phyloP scores from a whole-genome alignment of 1,140 invertebrate species.

The Cydia splendana region DNA sequence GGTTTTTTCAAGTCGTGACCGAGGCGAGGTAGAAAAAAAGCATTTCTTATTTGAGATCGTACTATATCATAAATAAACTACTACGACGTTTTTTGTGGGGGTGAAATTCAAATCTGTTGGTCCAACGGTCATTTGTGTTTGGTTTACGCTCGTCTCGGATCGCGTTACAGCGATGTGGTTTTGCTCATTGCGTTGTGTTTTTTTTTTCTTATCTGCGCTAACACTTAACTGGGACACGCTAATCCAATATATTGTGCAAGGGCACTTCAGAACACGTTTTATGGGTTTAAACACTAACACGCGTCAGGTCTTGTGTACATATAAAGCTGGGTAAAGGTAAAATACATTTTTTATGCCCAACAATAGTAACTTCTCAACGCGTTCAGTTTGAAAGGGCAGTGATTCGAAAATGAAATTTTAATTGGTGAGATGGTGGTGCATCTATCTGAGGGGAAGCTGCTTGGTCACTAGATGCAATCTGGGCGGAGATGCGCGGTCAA shows the following conservation, averaged over 20 bases:
- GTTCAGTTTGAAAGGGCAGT: slow-evolving; percentile 11
- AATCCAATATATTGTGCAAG: slow-evolving; percentile 56
- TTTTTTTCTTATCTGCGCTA: slow-evolving; percentile 59
- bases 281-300: slow-evolving; percentile 4
- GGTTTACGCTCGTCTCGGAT: slow-evolving; percentile 34
- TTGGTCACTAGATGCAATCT: slow-evolving; percentile 77
- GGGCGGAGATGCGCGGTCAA: slow-evolving; percentile 72
- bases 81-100: slow-evolving; percentile 55
- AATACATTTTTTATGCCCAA: background rate
- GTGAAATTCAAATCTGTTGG: slow-evolving; percentile 58
- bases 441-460: slow-evolving; percentile 73
- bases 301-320: background rate
- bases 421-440: slow-evolving; percentile 67
- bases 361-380: background rate
- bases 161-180: slow-evolving; percentile 33
- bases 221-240: slow-evolving; percentile 55
- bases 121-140: slow-evolving; percentile 56
- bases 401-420: slow-evolving; percentile 59
- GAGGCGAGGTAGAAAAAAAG: slow-evolving; percentile 48
- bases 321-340: background rate
- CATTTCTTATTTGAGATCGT: slow-evolving; percentile 65
- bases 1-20: slow-evolving; percentile 62
- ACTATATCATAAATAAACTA: slow-evolving; percentile 67
- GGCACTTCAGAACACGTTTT: slow-evolving; percentile 32
- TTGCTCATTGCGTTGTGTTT: slow-evolving; percentile 51